Evolutionary conservation across 2,888 invertebrate genomes (phyloP), one percentile per base, ranked within the genome.

Genomic region (Pseudoips prasinana): DNA sequence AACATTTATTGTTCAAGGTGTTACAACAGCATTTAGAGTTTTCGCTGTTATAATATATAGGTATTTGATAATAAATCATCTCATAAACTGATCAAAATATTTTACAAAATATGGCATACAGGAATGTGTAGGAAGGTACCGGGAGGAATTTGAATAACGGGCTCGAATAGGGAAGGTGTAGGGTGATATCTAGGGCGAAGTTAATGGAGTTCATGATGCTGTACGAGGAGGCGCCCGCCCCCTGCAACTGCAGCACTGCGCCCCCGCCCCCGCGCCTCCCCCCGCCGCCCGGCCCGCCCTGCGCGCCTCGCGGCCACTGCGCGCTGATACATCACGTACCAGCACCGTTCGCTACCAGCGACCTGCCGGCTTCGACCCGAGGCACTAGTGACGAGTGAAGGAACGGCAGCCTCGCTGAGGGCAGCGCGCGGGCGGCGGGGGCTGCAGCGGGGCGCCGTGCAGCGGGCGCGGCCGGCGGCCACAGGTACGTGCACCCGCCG

Each of bases 221-320:
- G 32, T 8, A 23, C 14, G 34, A 24, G 30, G 33, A 31, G 41
- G 31, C 31, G 25, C 28, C 53, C 48, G 14, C 53, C 22, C 44
- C 46, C 31, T 37, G 52, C 53, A 46, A 38, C 44, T 51, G 53
- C 56, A 40, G 14, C 14, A 5, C 17, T 36, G 10, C 26, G 11
- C 29, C 27, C 25, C 14, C 31, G 9, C 20, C 8, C 31, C 29
- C 25, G 10, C 31, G 9, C 20, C 8, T 27, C 29, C 9, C 27
- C 17, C 29, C 22, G 10, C 19, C 17, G 20, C 33, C n/a, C 22
- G 10, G 4, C 4, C 23, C 26, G 7, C 17, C 27, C n/a, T 8
- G 22, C 22, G 7, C 28, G 11, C 14, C 25, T 30, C 24, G 33
- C 33, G 38, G 26, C 41, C 35, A 26, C 42, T 5, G 24, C 25